These are phyloP conservation scores for Halesus radiatus DNA, from an alignment of 1,140 invertebrate species.

Conservation along the genomic window DNA sequence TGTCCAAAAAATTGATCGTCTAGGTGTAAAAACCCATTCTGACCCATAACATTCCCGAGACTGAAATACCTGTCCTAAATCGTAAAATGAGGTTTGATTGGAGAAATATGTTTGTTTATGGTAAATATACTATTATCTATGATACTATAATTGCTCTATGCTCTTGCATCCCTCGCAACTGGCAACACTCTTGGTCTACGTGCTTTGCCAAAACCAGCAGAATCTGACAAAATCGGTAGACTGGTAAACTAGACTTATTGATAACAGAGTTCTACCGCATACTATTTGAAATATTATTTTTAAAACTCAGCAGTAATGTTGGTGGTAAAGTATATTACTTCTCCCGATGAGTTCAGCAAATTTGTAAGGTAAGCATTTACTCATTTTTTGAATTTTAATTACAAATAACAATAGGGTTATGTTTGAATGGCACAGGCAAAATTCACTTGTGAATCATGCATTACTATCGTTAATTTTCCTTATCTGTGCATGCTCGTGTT, in stretches of 20 bases:
- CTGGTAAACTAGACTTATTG: not conserved
- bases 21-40: too few species aligned
- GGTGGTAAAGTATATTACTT: not conserved
- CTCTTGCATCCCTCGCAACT: not conserved
- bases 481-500: too few species aligned
- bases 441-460: too few species aligned
- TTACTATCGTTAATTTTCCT: too few species aligned
- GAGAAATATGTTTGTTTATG: too few species aligned
- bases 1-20: too few species aligned
- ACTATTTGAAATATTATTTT: not conserved
- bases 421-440: too few species aligned
- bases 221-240: not conserved
- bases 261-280: not conserved
- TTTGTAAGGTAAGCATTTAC: conserved; percentile 1
- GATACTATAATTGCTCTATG: not conserved
- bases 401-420: not conserved
- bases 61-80: too few species aligned
- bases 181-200: not conserved
- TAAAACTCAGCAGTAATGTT: not conserved
- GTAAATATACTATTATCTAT: not conserved
- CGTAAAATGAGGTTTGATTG: too few species aligned
- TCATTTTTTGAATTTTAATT: not conserved
- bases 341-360: conserved; percentile 7
- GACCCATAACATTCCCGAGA: too few species aligned
- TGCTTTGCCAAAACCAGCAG: too few species aligned